phyloP scores from a whole-genome alignment of 2,888 invertebrate species.

The Limenitis camilla region DNA sequence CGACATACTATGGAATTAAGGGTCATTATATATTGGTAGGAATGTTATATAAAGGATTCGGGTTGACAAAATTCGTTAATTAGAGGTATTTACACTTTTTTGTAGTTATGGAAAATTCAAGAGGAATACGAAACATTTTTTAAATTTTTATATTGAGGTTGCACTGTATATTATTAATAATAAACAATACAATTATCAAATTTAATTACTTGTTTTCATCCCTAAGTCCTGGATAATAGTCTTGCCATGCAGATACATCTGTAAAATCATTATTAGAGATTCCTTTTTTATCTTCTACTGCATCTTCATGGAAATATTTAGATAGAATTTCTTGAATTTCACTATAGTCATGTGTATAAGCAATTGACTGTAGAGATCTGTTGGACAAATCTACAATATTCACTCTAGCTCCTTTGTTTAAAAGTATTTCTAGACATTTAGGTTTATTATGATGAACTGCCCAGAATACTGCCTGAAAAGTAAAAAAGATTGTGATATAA shows the following conservation, averaged over 20 bases:
- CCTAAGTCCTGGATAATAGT: constrained; percentile 67
- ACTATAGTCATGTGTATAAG: constrained; percentile 64
- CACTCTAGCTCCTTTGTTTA: constrained; percentile 67
- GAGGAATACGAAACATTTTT: too few relatives aligned
- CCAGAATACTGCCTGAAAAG: constrained; percentile 77
- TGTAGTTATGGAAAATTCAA: too few relatives aligned
- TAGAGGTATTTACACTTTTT: too few relatives aligned
- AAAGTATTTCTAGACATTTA: constrained; percentile 69
- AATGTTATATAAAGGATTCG: too few relatives aligned
- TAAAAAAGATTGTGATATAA: neutral
- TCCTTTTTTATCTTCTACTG: constrained; percentile 27
- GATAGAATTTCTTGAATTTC: constrained; percentile 63
- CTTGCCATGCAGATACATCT: constrained; percentile 53
- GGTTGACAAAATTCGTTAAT: too few relatives aligned
- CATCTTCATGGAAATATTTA: constrained; percentile 38
- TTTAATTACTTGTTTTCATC: constrained; percentile 48
- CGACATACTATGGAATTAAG: too few relatives aligned
- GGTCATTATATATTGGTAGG: too few relatives aligned
- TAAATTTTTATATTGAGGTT: too few relatives aligned
- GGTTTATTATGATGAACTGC: constrained; percentile 73
- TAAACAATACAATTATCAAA: constrained; percentile 3
- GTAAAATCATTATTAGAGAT: constrained; percentile 21
- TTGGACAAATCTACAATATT: constrained; percentile 66
- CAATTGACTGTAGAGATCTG: constrained; percentile 69
- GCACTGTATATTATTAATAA: too few relatives aligned